phyloP scores from a whole-genome alignment of 1,140 invertebrate genomes.

The Holotrichia oblita region DNA sequence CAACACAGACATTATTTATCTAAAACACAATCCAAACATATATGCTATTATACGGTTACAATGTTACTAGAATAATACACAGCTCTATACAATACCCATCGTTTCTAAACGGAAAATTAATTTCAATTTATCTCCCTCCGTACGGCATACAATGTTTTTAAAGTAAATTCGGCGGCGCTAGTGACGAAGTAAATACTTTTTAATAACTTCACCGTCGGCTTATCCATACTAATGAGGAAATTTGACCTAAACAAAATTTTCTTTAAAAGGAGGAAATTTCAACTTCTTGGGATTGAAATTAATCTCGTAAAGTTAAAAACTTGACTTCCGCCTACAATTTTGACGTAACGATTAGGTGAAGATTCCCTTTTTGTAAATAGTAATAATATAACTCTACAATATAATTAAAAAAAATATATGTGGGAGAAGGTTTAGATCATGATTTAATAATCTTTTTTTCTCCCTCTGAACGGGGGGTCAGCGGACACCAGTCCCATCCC shows the following conservation, averaged over 20 bases:
- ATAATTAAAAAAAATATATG: too few species aligned
- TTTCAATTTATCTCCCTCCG: slow-evolving; percentile 6
- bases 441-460: too few species aligned
- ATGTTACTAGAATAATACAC: background rate
- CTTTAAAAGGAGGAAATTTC: slow-evolving; percentile 4
- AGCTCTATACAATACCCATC: background rate
- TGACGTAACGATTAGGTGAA: background rate
- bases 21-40: too few species aligned
- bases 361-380: background rate
- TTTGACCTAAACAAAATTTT: slow-evolving; percentile 16
- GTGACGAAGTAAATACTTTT: slow-evolving; percentile 15
- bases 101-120: background rate
- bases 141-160: slow-evolving; percentile 10
- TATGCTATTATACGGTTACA: too few species aligned
- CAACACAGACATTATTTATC: too few species aligned
- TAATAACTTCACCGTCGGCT: slow-evolving; percentile 4
- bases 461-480: too few species aligned
- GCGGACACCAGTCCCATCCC: background rate
- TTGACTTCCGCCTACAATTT: slow-evolving; percentile 6
- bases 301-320: background rate
- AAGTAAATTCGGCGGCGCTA: slow-evolving; percentile 21
- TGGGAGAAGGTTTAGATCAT: background rate
- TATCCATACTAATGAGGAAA: slow-evolving; percentile 26
- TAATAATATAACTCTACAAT: background rate
- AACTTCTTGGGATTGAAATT: background rate